Evolutionary conservation across 2,113 vertebrate species (phyloP).

Genomic region (Mugil cephalus): DNA sequence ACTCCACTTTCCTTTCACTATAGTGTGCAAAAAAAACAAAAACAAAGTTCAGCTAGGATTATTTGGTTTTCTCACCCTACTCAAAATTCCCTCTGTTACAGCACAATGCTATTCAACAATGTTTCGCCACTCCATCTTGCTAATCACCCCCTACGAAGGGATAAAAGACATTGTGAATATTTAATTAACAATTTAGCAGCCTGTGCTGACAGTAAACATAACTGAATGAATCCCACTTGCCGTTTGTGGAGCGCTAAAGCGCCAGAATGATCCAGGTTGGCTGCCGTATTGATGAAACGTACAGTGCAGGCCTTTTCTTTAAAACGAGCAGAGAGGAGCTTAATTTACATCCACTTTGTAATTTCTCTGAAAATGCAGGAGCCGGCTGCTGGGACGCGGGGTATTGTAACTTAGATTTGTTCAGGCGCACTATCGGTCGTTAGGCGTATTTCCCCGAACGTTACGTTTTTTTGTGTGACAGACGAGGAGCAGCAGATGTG

Average conservation of each 20-base stretch:
- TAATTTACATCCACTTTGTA: conserved; percentile 11
- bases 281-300: conserved; percentile 12
- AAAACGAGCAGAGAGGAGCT: not conserved
- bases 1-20: not conserved
- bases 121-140: conserved; percentile 31
- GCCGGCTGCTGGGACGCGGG: not conserved
- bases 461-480: conserved; percentile 34
- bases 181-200: conserved; percentile 60
- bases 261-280: conserved; percentile 32
- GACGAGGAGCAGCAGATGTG: conserved; percentile 5
- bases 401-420: conserved; percentile 27
- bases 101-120: not conserved
- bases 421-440: conserved; percentile 13
- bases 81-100: conserved; percentile 10
- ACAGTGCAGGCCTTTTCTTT: not conserved
- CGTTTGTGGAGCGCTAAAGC: conserved; percentile 26
- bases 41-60: conserved; percentile 1
- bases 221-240: conserved; percentile 49
- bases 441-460: conserved; percentile 30
- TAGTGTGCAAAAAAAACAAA: not conserved
- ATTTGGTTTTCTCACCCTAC: not conserved
- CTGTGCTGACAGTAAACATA: conserved; percentile 44
- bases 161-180: conserved; percentile 63
- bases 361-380: not conserved
- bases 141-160: conserved; percentile 56